These are phyloP conservation scores for Stegana nigrithorax DNA, from an alignment of 2,888 invertebrate species.

Conservation along the genomic window DNA sequence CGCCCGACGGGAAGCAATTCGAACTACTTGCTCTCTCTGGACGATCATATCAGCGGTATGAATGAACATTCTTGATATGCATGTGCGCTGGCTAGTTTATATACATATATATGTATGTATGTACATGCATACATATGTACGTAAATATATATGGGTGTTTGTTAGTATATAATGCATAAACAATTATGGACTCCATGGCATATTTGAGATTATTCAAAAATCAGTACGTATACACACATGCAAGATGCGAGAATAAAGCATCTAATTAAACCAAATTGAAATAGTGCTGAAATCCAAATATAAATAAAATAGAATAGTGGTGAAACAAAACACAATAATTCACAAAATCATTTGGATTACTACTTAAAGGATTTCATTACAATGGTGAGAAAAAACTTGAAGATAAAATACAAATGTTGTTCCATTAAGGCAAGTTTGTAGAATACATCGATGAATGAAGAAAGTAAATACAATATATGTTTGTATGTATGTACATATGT, in stretches of 20 bases:
- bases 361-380: too few relatives aligned
- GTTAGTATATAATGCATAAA: slow-evolving; percentile 4
- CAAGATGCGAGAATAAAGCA: background rate
- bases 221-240: background rate
- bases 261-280: background rate
- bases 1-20: background rate
- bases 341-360: too few relatives aligned
- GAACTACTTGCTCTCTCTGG: background rate
- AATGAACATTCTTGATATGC: background rate
- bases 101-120: background rate
- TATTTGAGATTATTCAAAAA: background rate
- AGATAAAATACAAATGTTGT: too few relatives aligned
- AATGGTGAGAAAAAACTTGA: too few relatives aligned
- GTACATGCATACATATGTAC: background rate
- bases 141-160: background rate
- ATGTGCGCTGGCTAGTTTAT: background rate
- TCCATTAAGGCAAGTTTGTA: too few relatives aligned
- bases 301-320: too few relatives aligned
- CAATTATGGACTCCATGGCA: background rate
- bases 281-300: too few relatives aligned
- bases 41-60: slow-evolving; percentile 9
- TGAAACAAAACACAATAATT: too few relatives aligned
- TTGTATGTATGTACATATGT: too few relatives aligned
- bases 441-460: too few relatives aligned
- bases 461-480: too few relatives aligned